phyloP scores from a whole-genome alignment of 2,113 vertebrate genomes.

The Misgurnus mizolepis region DNA sequence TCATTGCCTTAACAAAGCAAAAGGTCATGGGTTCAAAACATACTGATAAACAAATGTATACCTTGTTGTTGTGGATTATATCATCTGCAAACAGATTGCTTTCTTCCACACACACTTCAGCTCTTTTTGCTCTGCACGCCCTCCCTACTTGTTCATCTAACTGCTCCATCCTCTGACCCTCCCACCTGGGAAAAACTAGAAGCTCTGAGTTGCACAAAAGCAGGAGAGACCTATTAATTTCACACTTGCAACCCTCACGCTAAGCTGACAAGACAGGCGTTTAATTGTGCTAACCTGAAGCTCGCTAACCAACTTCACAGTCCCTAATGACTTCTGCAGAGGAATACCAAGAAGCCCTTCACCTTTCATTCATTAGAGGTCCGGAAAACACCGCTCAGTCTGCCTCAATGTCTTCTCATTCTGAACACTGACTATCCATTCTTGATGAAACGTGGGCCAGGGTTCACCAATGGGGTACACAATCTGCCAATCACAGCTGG shows the following conservation, averaged over 20 bases:
- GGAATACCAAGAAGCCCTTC: conserved; percentile 63
- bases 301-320: conserved; percentile 43
- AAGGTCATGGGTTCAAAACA: no score
- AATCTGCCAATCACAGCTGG: conserved; percentile 7
- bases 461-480: background rate
- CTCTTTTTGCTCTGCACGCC: background rate
- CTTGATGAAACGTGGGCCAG: conserved; percentile 3
- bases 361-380: conserved; percentile 59
- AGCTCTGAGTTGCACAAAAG: conserved; percentile 56
- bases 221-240: conserved; percentile 63
- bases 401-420: background rate
- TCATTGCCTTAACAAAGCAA: no score
- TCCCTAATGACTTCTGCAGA: conserved; percentile 48
- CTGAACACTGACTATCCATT: conserved; percentile 6
- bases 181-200: conserved; percentile 49
- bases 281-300: conserved; percentile 65
- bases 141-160: background rate
- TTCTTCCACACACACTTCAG: background rate
- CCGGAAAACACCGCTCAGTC: background rate
- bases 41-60: no score
- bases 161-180: conserved; percentile 55
- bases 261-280: conserved; percentile 62
- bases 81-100: no score
- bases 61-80: no score
- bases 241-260: conserved; percentile 63